These are phyloP conservation scores for Psephotus haematonotus DNA, from an alignment of 2,113 vertebrate species.

Conservation along the genomic window DNA sequence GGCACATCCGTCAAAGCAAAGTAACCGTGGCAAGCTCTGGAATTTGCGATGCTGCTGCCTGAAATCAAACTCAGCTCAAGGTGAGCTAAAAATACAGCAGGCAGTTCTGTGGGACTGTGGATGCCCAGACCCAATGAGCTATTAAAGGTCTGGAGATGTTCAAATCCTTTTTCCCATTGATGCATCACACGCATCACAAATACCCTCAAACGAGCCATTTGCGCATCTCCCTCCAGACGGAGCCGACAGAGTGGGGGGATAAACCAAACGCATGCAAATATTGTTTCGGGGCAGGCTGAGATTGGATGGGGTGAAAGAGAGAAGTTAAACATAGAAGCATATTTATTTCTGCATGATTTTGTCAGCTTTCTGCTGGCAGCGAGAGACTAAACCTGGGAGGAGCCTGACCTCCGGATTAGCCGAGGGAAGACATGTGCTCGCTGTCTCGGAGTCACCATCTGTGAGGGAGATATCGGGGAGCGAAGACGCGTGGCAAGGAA, in stretches of 20 bases:
- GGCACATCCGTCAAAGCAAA: neutral
- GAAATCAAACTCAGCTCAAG: constrained; percentile 14
- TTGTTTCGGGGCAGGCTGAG: constrained; percentile 42
- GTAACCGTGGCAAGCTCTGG: neutral
- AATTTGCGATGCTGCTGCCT: neutral
- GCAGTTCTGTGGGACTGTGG: neutral
- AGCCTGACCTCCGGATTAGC: constrained; percentile 14
- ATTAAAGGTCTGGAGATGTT: constrained; percentile 14
- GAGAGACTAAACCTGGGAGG: constrained; percentile 24
- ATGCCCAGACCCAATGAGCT: neutral
- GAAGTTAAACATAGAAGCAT: constrained; percentile 62
- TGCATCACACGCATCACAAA: constrained; percentile 51
- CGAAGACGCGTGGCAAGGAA: neutral
- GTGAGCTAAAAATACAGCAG: constrained; percentile 13
- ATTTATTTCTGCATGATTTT: constrained; percentile 62
- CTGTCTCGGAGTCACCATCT: constrained; percentile 21
- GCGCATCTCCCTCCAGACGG: constrained; percentile 24
- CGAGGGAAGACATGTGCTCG: constrained; percentile 8
- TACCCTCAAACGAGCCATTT: constrained; percentile 50
- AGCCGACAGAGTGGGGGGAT: constrained; percentile 18
- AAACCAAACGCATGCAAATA: constrained; percentile 43
- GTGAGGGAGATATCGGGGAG: neutral
- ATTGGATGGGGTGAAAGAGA: constrained; percentile 41
- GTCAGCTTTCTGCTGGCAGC: constrained; percentile 24
- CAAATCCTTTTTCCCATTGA: neutral